A percentile compares a stretch with the other conserved stretches of the same genome.
Conservation (phyloP, 1,140 invertebrate genomes). For the Gryon sp. region DNA sequence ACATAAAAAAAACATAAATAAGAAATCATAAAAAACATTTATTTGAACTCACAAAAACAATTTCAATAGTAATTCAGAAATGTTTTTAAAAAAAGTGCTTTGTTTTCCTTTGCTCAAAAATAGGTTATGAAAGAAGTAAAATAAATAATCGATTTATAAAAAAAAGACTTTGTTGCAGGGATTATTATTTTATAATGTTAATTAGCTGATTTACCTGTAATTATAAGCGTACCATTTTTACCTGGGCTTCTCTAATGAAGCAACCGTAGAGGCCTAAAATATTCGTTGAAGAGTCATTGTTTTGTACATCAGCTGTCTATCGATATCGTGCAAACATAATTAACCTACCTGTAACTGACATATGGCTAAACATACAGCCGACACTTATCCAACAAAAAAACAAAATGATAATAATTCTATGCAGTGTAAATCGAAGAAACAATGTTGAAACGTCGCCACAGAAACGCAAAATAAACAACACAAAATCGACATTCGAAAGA, state of each 20-base stretch:
- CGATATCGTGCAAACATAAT: no score
- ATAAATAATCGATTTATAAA: background rate
- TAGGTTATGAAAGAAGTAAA: conserved; percentile 1
- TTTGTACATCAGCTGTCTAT: conserved; percentile 12
- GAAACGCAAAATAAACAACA: conserved; percentile 48
- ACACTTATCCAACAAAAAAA: no score
- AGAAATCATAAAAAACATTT: background rate
- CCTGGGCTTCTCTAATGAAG: conserved; percentile 77
- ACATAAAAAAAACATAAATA: background rate
- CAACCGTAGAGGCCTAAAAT: conserved; percentile 75
- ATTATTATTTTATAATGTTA: background rate
- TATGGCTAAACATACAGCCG: no score
- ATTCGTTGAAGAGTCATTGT: conserved; percentile 66
- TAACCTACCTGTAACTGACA: no score
- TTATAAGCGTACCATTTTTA: conserved; percentile 78
- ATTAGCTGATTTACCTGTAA: conserved; percentile 70
- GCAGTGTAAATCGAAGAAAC: no score
- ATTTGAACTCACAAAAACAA: no score
- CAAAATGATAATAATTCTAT: background rate
- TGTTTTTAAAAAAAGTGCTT: no score
- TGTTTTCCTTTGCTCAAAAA: no score
- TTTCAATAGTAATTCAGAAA: no score
- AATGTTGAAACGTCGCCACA: background rate
- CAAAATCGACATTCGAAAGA: conserved; percentile 76
- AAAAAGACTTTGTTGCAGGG: background rate